Evolutionary conservation across 1,140 invertebrate species (phyloP).

Genomic region (Anastrepha obliqua): DNA sequence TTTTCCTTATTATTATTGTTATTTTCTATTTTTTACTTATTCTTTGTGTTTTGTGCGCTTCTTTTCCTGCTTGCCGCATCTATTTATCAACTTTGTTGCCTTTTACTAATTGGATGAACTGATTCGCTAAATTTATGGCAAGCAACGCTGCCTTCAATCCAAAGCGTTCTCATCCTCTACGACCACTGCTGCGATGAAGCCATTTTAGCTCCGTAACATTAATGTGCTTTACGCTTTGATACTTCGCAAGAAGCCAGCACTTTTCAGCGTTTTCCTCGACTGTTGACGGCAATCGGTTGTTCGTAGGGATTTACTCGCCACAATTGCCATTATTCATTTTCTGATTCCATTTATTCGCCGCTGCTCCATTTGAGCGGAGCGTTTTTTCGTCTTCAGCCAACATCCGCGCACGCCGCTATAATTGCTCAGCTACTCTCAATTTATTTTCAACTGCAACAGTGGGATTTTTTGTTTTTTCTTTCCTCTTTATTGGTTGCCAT

Average conservation of each 20-base stretch:
- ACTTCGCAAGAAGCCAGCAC: background rate
- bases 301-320: conserved; percentile 33
- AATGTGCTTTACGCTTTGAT: conserved; percentile 50
- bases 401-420: conserved; percentile 16
- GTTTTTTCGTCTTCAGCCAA: conserved; percentile 31
- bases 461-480: background rate
- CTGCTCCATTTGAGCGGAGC: conserved; percentile 13
- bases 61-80: background rate
- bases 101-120: conserved; percentile 55
- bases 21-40: background rate
- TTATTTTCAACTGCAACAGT: conserved; percentile 38
- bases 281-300: conserved; percentile 46
- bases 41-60: background rate
- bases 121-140: conserved; percentile 54
- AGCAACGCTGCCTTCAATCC: background rate
- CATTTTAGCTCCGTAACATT: background rate
- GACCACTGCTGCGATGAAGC: conserved; percentile 21
- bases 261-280: conserved; percentile 5
- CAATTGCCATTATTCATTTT: conserved; percentile 54
- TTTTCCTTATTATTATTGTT: conserved; percentile 30
- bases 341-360: conserved; percentile 46
- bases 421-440: conserved; percentile 49
- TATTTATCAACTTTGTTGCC: conserved; percentile 54
- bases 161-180: background rate
- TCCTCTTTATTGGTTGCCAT: conserved; percentile 17